A percentile compares a stretch with the other conserved stretches of the same genome.
Evolutionary conservation across 2,113 vertebrate genomes (phyloP).

Genomic region (Tychaedon coryphoeus): DNA sequence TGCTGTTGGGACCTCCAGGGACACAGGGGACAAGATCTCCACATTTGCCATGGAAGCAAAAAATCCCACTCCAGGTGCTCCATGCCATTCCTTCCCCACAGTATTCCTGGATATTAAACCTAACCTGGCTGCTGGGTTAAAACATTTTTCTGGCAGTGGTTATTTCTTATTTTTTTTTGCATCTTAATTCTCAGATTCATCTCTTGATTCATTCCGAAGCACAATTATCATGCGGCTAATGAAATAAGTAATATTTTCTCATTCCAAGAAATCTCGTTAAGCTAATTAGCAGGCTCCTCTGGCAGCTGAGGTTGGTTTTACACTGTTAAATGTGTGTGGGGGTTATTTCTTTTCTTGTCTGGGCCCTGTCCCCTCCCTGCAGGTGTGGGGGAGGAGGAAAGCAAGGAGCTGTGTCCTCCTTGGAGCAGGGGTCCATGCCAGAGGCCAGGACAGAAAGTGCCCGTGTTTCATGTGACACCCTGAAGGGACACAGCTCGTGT

Average conservation of each 20-base stretch:
- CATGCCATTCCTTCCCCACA: not conserved
- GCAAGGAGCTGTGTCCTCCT: not conserved
- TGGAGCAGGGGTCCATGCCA: rapidly evolving
- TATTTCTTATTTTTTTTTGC: not conserved
- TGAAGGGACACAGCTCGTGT: not conserved
- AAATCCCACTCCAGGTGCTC: not conserved
- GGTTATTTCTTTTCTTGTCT: not conserved
- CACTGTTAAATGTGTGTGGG: not conserved
- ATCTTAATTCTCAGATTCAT: constrained; percentile 3
- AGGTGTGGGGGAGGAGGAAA: not conserved
- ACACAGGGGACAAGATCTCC: rapidly evolving
- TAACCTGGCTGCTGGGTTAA: not conserved
- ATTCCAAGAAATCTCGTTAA: constrained; percentile 55
- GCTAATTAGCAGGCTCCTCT: constrained; percentile 49
- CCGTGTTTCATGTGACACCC: not conserved
- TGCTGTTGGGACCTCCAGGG: too few species aligned
- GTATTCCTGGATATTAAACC: not conserved
- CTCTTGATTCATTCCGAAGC: not conserved
- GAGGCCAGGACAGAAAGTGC: not conserved
- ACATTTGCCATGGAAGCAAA: not conserved
- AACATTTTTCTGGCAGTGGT: not conserved
- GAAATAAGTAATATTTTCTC: constrained; percentile 63
- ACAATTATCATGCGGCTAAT: constrained; percentile 53
- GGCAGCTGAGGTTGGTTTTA: not conserved
- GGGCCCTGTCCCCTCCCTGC: not conserved